Conservation (phyloP, 2,797 vertebrate species). For the Potorous gilbertii region DNA sequence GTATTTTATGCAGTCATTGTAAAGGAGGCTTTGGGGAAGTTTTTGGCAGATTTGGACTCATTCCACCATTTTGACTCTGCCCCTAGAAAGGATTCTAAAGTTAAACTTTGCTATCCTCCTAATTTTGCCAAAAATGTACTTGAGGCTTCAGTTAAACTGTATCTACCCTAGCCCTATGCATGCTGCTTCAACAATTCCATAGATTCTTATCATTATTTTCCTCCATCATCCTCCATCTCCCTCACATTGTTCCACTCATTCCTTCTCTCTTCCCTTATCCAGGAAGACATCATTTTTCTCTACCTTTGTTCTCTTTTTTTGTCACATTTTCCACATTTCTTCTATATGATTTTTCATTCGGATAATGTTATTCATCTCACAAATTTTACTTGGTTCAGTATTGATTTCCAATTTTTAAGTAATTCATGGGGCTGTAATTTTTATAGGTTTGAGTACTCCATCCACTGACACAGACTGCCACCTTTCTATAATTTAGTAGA, state of each 20-base stretch:
- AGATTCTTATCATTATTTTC: not conserved
- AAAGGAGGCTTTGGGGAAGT: not conserved
- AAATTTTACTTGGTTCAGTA: not conserved
- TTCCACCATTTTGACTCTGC: not conserved
- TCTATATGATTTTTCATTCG: not conserved
- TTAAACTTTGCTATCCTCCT: not conserved
- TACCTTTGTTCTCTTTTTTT: not conserved
- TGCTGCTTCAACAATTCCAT: not conserved
- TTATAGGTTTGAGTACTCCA: not conserved
- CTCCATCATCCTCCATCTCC: not conserved
- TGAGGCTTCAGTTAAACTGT: not conserved
- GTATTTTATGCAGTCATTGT: not conserved
- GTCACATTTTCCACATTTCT: rapidly evolving
- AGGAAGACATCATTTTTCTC: not conserved
- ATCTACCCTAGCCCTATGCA: not conserved
- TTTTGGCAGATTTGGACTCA: not conserved
- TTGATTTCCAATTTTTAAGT: not conserved
- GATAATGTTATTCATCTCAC: not conserved
- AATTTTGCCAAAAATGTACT: not conserved
- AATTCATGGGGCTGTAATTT: not conserved
- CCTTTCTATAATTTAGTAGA: not conserved
- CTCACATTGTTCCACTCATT: not conserved
- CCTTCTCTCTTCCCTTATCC: too few species aligned
- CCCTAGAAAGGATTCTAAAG: not conserved
- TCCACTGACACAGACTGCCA: not conserved